phyloP scores from a whole-genome alignment of 2,797 vertebrate genomes.

The Melanotaenia pygmaea region DNA sequence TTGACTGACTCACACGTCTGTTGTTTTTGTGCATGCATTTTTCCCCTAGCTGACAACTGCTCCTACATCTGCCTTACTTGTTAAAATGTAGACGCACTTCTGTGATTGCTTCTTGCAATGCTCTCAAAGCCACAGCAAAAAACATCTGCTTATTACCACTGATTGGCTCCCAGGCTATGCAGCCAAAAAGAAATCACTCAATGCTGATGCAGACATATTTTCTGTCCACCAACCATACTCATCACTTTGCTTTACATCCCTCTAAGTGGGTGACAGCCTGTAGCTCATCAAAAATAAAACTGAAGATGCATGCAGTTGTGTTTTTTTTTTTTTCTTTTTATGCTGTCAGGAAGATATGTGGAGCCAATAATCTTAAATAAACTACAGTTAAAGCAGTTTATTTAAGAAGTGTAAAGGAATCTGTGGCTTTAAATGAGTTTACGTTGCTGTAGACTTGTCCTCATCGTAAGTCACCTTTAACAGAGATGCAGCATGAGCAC shows the following conservation, averaged over 20 bases:
- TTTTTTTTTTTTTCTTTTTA: neutral
- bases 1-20: conserved; percentile 40
- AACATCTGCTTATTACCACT: conserved; percentile 21
- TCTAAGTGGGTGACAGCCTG: neutral
- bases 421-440: neutral
- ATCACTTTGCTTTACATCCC: neutral
- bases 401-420: neutral
- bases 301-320: neutral
- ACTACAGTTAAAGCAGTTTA: neutral
- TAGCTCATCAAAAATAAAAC: conserved; percentile 1
- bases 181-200: conserved; percentile 9
- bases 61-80: conserved; percentile 5
- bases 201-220: conserved; percentile 4
- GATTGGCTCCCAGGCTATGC: conserved; percentile 10
- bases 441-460: neutral
- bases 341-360: neutral
- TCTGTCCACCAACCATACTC: neutral
- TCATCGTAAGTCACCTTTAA: neutral
- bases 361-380: neutral
- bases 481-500: conserved; percentile 4
- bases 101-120: neutral
- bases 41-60: conserved; percentile 22
- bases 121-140: neutral
- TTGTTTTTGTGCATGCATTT: conserved; percentile 20
- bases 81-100: conserved; percentile 13